A percentile compares a stretch with the other conserved stretches of the same genome.
Conservation (phyloP, 2,797 vertebrate species). For the Podarcis siculus region DNA sequence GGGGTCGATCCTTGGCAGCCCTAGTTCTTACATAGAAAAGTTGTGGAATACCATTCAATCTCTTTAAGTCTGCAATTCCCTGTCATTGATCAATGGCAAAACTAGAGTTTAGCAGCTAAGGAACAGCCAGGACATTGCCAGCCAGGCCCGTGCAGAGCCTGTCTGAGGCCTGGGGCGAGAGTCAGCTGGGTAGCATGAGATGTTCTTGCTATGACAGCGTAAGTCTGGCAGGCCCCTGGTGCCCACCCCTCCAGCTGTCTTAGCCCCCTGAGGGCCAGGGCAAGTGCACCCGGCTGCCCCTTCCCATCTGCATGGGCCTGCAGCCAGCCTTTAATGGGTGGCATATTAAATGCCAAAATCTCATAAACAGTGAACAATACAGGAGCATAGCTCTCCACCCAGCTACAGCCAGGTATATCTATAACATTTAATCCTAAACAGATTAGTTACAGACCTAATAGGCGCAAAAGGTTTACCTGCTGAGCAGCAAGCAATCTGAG, state of each 20-base stretch:
- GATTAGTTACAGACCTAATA: constrained; percentile 12
- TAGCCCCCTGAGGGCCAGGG: too few relatives aligned
- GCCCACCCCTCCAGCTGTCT: too few relatives aligned
- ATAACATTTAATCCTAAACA: constrained; percentile 19
- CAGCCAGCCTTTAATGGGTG: background rate
- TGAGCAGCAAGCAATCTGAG: background rate
- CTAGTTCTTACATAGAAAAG: background rate
- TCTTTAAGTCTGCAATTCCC: background rate
- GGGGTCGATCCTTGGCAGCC: background rate
- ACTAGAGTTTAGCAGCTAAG: too few relatives aligned
- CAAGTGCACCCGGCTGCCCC: too few relatives aligned
- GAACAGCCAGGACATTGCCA: background rate
- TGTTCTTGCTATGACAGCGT: too few relatives aligned
- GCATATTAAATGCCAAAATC: background rate
- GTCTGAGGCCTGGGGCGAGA: too few relatives aligned
- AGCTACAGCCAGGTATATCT: constrained; percentile 3
- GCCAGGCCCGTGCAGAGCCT: too few relatives aligned
- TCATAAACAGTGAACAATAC: background rate
- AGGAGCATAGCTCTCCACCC: background rate
- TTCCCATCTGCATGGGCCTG: too few relatives aligned
- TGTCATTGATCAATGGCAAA: too few relatives aligned
- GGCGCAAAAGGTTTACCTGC: constrained; percentile 5
- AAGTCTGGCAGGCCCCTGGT: too few relatives aligned
- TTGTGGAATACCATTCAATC: background rate
- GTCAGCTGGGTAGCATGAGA: too few relatives aligned